These are phyloP conservation scores for Homalodisca vitripennis DNA, from an alignment of 1,140 invertebrate genomes.

Conservation along the genomic window DNA sequence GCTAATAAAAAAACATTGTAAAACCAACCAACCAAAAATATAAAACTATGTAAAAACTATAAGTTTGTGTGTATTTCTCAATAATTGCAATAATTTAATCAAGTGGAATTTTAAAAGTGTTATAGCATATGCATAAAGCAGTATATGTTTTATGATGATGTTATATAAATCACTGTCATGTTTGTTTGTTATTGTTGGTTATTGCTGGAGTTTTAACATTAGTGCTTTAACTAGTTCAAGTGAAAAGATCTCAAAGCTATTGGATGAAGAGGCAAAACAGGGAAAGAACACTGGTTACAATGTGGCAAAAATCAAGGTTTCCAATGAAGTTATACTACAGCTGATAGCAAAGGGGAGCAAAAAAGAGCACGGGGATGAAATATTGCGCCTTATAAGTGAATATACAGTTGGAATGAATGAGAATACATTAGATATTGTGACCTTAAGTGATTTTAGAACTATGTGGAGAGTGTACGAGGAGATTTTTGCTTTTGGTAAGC, in stretches of 20 bases:
- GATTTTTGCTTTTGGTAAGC: background rate
- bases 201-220: too few relatives aligned
- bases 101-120: too few relatives aligned
- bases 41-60: too few relatives aligned
- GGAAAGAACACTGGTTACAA: background rate
- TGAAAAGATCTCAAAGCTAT: background rate
- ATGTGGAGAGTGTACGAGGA: slow-evolving; percentile 1
- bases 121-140: too few relatives aligned
- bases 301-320: background rate
- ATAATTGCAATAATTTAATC: too few relatives aligned
- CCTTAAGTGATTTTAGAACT: background rate
- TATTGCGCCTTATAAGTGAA: background rate
- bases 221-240: too few relatives aligned
- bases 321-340: slow-evolving; percentile 1
- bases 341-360: background rate
- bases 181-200: too few relatives aligned
- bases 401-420: slow-evolving; percentile 17
- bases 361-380: slow-evolving; percentile 6
- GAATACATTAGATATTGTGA: slow-evolving; percentile 1
- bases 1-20: too few relatives aligned
- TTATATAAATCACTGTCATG: too few relatives aligned
- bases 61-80: too few relatives aligned
- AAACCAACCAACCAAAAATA: too few relatives aligned
- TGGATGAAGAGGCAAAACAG: slow-evolving; percentile 4
- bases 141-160: too few relatives aligned